Conservation (phyloP, 2,797 vertebrate species). For the Balearica regulorum region DNA sequence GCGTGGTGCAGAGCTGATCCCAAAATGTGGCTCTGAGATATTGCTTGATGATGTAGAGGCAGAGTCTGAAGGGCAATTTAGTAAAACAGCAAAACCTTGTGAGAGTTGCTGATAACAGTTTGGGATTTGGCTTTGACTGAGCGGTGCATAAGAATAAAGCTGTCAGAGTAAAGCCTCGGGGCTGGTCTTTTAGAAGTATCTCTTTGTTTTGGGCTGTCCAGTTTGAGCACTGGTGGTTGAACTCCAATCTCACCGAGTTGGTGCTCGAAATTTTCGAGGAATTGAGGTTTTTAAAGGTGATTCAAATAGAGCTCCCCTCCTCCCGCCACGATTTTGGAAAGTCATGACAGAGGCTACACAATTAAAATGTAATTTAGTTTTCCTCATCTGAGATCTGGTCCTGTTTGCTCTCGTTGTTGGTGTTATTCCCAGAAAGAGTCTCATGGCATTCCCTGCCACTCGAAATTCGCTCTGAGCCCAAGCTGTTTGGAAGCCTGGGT, state of each 20-base stretch:
- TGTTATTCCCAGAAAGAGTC: not conserved
- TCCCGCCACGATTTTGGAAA: not conserved
- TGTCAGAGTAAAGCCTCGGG: not conserved
- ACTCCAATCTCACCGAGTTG: not conserved
- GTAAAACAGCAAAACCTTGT: not conserved
- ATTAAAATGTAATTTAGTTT: not conserved
- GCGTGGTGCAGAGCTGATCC: not conserved
- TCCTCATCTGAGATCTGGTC: not conserved
- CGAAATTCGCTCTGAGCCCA: not conserved
- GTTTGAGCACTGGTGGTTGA: not conserved
- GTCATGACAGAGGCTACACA: not conserved
- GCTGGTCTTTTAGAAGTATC: not conserved
- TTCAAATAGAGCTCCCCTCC: not conserved
- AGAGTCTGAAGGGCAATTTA: not conserved
- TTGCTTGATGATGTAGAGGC: not conserved
- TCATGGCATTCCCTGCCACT: not conserved
- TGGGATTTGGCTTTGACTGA: not conserved
- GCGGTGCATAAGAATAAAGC: not conserved
- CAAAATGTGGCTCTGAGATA: not conserved
- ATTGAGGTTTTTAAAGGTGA: not conserved
- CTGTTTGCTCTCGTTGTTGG: not conserved
- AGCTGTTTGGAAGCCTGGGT: not conserved
- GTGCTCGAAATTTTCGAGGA: not conserved
- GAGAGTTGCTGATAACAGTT: not conserved
- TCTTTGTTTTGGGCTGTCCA: not conserved